phyloP scores from a whole-genome alignment of 2,888 invertebrate species.

The Odiellus spinosus region DNA sequence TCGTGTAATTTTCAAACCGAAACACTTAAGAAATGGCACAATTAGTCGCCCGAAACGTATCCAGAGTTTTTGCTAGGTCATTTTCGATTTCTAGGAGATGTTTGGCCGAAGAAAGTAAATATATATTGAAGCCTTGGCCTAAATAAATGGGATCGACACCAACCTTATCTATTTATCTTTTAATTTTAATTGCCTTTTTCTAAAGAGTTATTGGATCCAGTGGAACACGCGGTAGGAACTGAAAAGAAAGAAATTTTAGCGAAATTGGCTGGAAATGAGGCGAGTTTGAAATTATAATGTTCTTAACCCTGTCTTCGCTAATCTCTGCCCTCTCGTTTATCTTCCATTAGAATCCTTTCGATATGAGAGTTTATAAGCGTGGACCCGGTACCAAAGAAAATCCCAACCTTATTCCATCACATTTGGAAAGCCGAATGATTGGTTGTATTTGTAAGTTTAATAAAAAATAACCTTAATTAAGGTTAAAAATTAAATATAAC shows the following conservation, averaged over 20 bases:
- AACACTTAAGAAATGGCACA: no score
- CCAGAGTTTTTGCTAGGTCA: no score
- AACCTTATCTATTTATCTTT: no score
- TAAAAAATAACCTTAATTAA: not conserved
- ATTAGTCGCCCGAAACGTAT: no score
- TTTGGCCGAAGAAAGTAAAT: no score
- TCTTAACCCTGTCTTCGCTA: no score
- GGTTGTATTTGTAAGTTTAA: conserved; percentile 65
- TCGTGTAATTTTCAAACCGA: no score
- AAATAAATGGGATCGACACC: no score
- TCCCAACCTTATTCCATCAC: conserved; percentile 80
- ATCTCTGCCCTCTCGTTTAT: not conserved
- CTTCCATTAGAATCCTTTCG: conserved; percentile 32
- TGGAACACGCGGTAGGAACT: conserved; percentile 83
- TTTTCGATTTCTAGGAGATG: no score
- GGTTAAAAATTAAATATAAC: not conserved
- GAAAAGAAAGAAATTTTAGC: conserved; percentile 81
- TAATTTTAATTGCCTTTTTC: no score
- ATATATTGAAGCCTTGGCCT: no score
- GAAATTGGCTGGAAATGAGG: conserved; percentile 67
- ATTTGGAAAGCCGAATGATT: conserved; percentile 71
- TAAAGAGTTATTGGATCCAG: conserved; percentile 32
- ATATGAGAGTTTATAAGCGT: conserved; percentile 62
- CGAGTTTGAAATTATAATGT: no score
- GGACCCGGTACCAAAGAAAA: conserved; percentile 61